Percentiles rank a stretch among this genome's conserved stretches.
Evolutionary conservation across 2,888 invertebrate genomes (phyloP).

Genomic region (Aproaerema taeniolella): DNA sequence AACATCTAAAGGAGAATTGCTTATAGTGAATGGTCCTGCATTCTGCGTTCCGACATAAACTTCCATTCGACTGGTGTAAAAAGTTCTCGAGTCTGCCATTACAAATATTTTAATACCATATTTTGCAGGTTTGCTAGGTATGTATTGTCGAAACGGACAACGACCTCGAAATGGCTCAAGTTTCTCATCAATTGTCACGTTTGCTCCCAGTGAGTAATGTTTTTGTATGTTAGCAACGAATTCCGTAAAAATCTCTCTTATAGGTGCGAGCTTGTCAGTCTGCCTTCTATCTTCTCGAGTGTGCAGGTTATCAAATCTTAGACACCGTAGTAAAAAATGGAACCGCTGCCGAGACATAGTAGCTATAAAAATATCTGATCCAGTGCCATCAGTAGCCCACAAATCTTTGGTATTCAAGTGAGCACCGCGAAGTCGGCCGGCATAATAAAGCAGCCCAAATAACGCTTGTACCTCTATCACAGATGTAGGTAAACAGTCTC

Average conservation of each 20-base stretch:
- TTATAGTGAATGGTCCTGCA: not conserved
- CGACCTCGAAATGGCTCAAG: not conserved
- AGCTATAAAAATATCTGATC: not conserved
- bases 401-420: too few relatives aligned
- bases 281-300: not conserved
- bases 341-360: not conserved
- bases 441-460: too few relatives aligned
- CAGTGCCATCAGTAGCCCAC: too few relatives aligned
- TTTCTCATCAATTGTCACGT: not conserved
- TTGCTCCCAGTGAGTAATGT: not conserved
- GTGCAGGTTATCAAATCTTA: not conserved
- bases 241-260: not conserved
- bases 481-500: too few relatives aligned
- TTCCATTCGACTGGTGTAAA: not conserved
- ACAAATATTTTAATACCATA: not conserved
- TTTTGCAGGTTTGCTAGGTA: not conserved
- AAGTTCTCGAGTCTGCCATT: not conserved
- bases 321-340: not conserved
- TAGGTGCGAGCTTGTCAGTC: not conserved
- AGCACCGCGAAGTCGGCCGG: too few relatives aligned
- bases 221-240: not conserved
- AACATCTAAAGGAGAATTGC: not conserved
- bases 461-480: too few relatives aligned
- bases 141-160: not conserved
- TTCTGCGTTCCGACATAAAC: not conserved